Percentiles rank a stretch among this genome's conserved stretches.
phyloP scores from a whole-genome alignment of 2,797 vertebrate genomes.

The Rhodeus uyekii region DNA sequence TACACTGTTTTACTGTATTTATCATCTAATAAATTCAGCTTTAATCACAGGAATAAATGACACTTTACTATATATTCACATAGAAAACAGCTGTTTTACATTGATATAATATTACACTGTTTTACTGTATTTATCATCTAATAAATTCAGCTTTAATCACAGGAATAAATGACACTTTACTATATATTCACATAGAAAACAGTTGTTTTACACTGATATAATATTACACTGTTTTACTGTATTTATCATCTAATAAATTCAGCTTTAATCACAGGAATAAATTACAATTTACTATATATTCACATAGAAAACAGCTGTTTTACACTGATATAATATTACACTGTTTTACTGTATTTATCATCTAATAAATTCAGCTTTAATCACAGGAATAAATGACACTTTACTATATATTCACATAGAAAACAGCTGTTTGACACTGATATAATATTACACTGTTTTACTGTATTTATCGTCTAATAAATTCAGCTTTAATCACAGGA shows the following conservation, averaged over 20 bases:
- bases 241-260: not conserved
- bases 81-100: rapidly evolving
- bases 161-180: not conserved
- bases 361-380: not conserved
- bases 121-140: not conserved
- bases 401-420: not conserved
- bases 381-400: not conserved
- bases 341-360: not conserved
- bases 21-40: not conserved
- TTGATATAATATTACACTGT: not conserved
- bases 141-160: not conserved
- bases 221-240: not conserved
- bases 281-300: not conserved
- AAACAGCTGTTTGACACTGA: rapidly evolving
- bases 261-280: too few relatives aligned
- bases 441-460: not conserved
- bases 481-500: not conserved
- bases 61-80: not conserved
- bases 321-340: not conserved
- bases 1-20: not conserved
- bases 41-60: too few relatives aligned
- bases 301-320: not conserved
- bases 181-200: not conserved
- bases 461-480: not conserved
- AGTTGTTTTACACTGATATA: rapidly evolving